Percentiles rank a stretch among this genome's conserved stretches.
phyloP scores from a whole-genome alignment of 2,797 vertebrate species.

The Dermochelys coriacea region DNA sequence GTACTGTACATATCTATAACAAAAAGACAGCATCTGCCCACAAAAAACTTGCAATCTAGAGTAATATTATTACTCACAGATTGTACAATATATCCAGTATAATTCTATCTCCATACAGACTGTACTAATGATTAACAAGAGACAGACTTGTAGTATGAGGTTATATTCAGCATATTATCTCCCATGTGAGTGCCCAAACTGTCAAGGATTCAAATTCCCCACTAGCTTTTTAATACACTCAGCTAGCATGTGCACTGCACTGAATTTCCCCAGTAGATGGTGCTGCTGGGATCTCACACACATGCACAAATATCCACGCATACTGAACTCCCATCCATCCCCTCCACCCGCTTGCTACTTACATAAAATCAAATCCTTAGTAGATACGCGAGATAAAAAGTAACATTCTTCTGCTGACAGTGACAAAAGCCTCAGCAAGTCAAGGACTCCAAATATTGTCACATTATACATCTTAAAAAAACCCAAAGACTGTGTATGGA shows the following conservation, averaged over 20 bases:
- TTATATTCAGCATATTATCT: neutral
- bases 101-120: neutral
- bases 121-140: neutral
- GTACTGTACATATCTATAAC: neutral
- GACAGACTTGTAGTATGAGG: neutral
- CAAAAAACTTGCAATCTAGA: fast-evolving
- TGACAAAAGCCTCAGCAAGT: neutral
- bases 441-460: neutral
- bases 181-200: neutral
- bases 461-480: neutral
- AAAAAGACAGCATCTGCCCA: neutral
- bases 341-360: neutral
- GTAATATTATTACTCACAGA: neutral
- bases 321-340: neutral
- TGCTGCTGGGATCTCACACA: neutral
- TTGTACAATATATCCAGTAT: neutral
- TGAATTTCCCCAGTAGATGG: neutral
- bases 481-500: neutral
- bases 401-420: neutral
- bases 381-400: neutral
- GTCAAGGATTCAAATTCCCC: neutral
- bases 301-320: neutral
- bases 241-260: neutral
- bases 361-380: neutral
- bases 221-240: neutral